Conservation (phyloP, 1,140 invertebrate species). For the Camponotus pennsylvanicus region DNA sequence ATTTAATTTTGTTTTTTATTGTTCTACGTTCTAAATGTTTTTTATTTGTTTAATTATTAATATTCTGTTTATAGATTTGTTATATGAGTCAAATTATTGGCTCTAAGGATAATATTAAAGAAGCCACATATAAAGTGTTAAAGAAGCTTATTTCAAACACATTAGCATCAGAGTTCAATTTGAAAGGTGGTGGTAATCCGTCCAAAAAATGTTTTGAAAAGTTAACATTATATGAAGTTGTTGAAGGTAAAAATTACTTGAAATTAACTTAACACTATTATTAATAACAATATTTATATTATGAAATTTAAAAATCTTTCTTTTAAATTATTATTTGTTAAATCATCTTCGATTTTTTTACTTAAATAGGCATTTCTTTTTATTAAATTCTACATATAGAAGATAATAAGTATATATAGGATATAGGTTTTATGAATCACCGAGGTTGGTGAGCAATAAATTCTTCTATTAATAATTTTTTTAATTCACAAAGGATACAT, state of each 20-base stretch:
- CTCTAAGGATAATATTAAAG: slow-evolving; percentile 7
- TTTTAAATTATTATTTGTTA: background rate
- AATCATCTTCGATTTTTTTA: background rate
- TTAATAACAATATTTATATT: background rate
- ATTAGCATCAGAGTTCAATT: background rate
- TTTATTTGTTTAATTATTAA: background rate
- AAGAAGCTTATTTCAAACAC: slow-evolving; percentile 22
- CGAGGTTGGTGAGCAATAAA: no score
- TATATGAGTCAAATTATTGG: slow-evolving; percentile 30
- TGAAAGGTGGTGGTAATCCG: background rate
- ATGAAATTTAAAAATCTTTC: background rate
- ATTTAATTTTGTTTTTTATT: slow-evolving; percentile 8
- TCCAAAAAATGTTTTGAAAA: slow-evolving; percentile 37
- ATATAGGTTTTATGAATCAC: no score
- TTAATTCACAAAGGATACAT: no score
- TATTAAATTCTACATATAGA: no score
- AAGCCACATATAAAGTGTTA: slow-evolving; percentile 15
- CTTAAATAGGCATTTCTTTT: no score
- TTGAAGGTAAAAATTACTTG: slow-evolving; percentile 26
- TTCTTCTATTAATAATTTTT: no score
- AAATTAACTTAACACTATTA: slow-evolving; percentile 19
- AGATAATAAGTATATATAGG: no score
- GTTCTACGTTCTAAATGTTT: background rate
- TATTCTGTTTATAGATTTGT: slow-evolving; percentile 21
- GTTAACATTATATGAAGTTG: slow-evolving; percentile 6